phyloP scores from a whole-genome alignment of 1,140 invertebrate species.

The Danaus plexippus region DNA sequence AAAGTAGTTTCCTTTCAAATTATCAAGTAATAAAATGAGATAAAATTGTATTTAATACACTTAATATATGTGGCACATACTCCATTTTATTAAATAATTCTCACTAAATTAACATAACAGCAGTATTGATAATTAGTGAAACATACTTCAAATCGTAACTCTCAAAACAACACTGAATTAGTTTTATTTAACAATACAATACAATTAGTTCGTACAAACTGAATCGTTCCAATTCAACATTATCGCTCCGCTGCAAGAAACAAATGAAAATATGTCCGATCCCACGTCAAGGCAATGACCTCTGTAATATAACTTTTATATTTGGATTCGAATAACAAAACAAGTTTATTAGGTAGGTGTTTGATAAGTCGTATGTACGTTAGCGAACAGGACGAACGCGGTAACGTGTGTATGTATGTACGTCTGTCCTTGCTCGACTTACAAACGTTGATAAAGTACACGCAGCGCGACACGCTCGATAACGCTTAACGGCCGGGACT shows the following conservation, averaged over 20 bases:
- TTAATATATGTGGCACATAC: too few species aligned
- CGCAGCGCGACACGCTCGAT: constrained; percentile 17
- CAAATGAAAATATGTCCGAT: constrained; percentile 25
- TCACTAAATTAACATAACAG: too few species aligned
- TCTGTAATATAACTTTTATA: constrained; percentile 36
- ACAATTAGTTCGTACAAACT: constrained; percentile 10
- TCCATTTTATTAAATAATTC: too few species aligned
- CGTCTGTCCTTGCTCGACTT: constrained; percentile 54
- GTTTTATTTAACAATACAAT: constrained; percentile 1
- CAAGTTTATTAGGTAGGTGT: constrained; percentile 22
- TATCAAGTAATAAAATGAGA: too few species aligned
- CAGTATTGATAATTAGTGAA: too few species aligned
- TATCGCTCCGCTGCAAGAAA: constrained; percentile 21
- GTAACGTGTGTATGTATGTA: constrained; percentile 9
- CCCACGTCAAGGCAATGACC: constrained; percentile 26
- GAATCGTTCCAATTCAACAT: constrained; percentile 20
- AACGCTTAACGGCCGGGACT: constrained; percentile 16
- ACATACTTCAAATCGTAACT: too few species aligned
- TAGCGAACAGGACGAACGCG: constrained; percentile 39
- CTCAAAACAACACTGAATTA: too few species aligned
- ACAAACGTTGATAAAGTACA: constrained; percentile 35
- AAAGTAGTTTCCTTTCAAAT: too few species aligned
- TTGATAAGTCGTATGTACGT: constrained; percentile 12
- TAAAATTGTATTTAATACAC: too few species aligned
- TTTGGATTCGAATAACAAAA: constrained; percentile 33